Conservation (phyloP, 2,797 vertebrate genomes). For the Clarias fuscus region DNA sequence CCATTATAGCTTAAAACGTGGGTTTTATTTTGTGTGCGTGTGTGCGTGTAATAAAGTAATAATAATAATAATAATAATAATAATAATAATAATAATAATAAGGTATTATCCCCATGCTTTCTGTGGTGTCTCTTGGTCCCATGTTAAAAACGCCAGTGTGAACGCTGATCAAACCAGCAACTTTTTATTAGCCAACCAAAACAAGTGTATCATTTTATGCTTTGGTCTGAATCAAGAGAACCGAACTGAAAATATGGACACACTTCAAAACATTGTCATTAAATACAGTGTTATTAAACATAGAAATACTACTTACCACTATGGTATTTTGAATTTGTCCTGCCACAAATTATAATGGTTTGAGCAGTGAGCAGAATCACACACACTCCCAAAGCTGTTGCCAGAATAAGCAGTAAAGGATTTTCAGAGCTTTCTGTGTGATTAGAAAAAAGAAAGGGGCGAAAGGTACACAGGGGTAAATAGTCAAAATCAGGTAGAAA, state of each 20-base stretch:
- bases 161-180: too few relatives aligned
- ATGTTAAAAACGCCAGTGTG: too few relatives aligned
- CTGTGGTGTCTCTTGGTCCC: too few relatives aligned
- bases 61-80: too few relatives aligned
- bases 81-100: too few relatives aligned
- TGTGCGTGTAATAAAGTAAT: too few relatives aligned
- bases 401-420: slow-evolving; percentile 33
- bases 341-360: slow-evolving; percentile 11
- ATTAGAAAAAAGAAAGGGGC: background rate
- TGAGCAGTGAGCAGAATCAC: slow-evolving; percentile 32
- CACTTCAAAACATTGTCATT: background rate
- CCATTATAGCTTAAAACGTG: background rate
- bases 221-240: too few relatives aligned
- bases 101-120: too few relatives aligned
- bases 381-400: slow-evolving; percentile 23
- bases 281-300: background rate
- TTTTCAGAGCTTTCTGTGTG: slow-evolving; percentile 10
- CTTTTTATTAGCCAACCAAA: too few relatives aligned
- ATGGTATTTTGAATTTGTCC: background rate
- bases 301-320: slow-evolving; percentile 17
- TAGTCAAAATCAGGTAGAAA: too few relatives aligned
- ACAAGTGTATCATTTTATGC: too few relatives aligned
- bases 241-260: too few relatives aligned
- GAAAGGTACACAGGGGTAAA: background rate
- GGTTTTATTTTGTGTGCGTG: background rate